A percentile compares a stretch with the other conserved stretches of the same genome.
These are phyloP conservation scores for mouse (Mus musculus) DNA, from an alignment of 2,113 vertebrate species.

Conservation along the genomic window GRCm39 chrX:111587001-111587500, in stretches of 20 bases:
- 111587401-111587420: slow-evolving; percentile 86
- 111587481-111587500: slow-evolving; percentile 76
- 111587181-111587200: slow-evolving; percentile 56
- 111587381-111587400: slow-evolving; percentile 54
- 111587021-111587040: slow-evolving; percentile 27
- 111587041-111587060: background rate
- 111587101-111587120: slow-evolving; percentile 84
- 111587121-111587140: slow-evolving; percentile 79
- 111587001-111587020: background rate
- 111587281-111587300: slow-evolving; percentile 40
- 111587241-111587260: slow-evolving; percentile 44
- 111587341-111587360: background rate
- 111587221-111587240: slow-evolving; percentile 54
- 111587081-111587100: slow-evolving; percentile 88
- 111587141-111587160: slow-evolving; percentile 79
- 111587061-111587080: slow-evolving; percentile 88
- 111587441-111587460: slow-evolving; percentile 85
- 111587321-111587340: background rate
- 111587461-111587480: slow-evolving; percentile 84
- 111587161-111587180: slow-evolving; percentile 1
- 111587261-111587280: slow-evolving; percentile 13
- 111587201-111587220: slow-evolving; percentile 3
- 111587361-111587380: slow-evolving; percentile 32
- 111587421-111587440: slow-evolving; percentile 87
- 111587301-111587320: slow-evolving; percentile 54